Base-by-base conservation (phyloP, 2,888 invertebrate species). In the Macrostomum cliftonense region DNA sequence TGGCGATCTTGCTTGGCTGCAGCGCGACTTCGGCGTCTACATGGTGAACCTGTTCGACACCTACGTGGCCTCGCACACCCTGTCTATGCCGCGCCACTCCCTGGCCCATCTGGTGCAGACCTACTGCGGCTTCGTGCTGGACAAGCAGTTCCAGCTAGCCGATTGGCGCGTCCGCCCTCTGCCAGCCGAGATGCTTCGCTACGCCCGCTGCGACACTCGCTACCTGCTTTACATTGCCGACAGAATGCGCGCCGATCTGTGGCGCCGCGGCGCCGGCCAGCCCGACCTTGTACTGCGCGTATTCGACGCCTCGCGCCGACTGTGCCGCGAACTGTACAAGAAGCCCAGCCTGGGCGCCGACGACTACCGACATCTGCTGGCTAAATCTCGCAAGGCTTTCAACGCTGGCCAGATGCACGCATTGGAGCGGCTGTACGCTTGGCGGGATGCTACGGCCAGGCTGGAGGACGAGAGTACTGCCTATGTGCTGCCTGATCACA, bases 1-100 rank as follows among this genome's bases (percentile, higher is more conserved):
- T 51, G 73, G 66, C 52, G 95, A 97, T 64, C 76, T 97, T 16
- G 73, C 79, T 37, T 97, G 97, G 95, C 72, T 97, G 36, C 97
- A 97, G 68, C 75, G 88, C 14, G 97, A 99, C 74, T 78, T 95
- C 49, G 83, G 88, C 0, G 65, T 97, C 1, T 97, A 97, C 65
- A 72, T 97, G 2, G 91, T 97, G 1, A 91, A 93, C 57, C 77
- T 97, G 79, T 93, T 97, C 66, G 97, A 97, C 68, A 97, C 95
- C 0, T 79, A 85, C 63, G 80, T 82, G 63, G 93, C 91, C 0
- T 80, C 86, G 0, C 78, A 80, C 55, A 73, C 77, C 2, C 73
- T 95, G 1, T 76, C 77, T 20, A 74, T 82, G 53, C 73, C 78
- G 0, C 77, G 78, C 14, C 73, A 81, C 1, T 85, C 87, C 2